phyloP scores from a whole-genome alignment of 2,888 invertebrate species.

The Drosophila leonis region DNA sequence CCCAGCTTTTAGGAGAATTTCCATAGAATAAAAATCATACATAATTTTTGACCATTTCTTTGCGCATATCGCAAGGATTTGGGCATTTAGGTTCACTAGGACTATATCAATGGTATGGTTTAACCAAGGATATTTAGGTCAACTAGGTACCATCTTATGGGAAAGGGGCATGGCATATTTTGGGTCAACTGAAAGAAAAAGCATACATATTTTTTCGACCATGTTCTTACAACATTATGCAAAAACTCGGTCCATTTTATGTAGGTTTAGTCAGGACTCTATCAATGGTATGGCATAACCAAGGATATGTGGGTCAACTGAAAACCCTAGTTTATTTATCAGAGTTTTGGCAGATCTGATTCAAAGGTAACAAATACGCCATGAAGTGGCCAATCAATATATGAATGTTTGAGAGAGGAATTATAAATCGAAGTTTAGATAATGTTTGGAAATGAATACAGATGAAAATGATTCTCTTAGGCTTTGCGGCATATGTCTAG shows the following conservation, averaged over 20 bases:
- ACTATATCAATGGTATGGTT: neutral
- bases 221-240: neutral
- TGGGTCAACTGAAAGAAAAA: neutral
- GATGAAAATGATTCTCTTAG: neutral
- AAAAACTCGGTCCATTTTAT: neutral
- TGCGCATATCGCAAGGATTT: neutral
- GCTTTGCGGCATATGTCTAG: slow-evolving; percentile 38
- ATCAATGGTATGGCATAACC: neutral
- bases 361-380: neutral
- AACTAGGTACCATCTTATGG: neutral
- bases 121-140: neutral
- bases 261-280: neutral
- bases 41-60: neutral
- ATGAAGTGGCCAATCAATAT: too few relatives aligned
- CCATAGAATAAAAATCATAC: neutral
- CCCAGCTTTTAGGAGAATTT: too few relatives aligned
- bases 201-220: neutral
- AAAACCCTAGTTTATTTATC: neutral
- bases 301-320: neutral
- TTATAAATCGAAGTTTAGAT: neutral
- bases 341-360: neutral
- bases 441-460: neutral
- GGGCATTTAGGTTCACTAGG: neutral
- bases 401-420: neutral
- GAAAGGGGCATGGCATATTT: neutral